Evolutionary conservation across 2,113 vertebrate genomes (phyloP).

Genomic region (Mesembrinibis cayennensis): DNA sequence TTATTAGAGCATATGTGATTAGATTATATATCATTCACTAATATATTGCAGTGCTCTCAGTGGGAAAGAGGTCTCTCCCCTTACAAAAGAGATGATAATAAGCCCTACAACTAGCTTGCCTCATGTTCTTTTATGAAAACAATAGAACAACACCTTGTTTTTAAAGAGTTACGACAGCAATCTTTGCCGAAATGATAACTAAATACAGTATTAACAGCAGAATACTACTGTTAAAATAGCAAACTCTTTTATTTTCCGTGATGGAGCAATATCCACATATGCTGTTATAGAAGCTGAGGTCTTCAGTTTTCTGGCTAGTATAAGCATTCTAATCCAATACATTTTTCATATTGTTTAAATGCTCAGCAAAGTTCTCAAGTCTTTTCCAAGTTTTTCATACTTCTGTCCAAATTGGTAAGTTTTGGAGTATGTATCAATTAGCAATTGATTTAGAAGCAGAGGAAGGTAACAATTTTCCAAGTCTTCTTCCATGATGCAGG

Average conservation of each 20-base stretch:
- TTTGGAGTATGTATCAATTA: not conserved
- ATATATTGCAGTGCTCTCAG: not conserved
- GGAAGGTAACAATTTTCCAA: not conserved
- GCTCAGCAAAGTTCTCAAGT: not conserved
- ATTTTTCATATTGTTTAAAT: not conserved
- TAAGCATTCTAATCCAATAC: not conserved
- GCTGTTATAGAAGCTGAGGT: not conserved
- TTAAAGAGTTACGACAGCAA: not conserved
- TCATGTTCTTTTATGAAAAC: not conserved
- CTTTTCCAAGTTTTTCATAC: not conserved
- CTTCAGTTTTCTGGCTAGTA: not conserved
- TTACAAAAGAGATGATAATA: not conserved
- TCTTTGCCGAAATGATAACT: not conserved
- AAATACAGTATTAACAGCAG: not conserved
- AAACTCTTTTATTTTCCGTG: not conserved
- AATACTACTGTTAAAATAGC: not conserved
- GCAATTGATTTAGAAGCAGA: not conserved
- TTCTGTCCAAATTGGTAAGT: not conserved
- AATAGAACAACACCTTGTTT: not conserved
- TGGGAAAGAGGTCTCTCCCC: not conserved
- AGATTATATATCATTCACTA: not conserved
- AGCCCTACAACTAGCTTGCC: not conserved
- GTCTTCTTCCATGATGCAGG: not conserved
- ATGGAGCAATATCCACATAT: not conserved
- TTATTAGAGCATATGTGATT: not conserved